Evolutionary conservation across 1,140 invertebrate species (phyloP), one percentile per base, ranked within the genome.

Genomic region (Cyclargus thomasi): DNA sequence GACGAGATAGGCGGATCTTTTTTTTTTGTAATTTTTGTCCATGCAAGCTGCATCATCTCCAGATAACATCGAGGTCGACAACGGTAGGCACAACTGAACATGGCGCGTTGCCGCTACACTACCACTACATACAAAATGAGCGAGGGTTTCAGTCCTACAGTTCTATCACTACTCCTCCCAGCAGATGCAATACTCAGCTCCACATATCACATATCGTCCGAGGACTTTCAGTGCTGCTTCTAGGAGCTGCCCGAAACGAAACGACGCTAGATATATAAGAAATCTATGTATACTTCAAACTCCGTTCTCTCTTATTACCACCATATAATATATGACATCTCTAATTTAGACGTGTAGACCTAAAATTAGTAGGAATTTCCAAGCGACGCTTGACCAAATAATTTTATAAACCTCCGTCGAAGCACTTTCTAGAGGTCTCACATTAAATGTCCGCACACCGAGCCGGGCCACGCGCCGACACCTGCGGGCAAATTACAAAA

Each of bases 41-140:
- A n/a, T 29, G 29, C 29, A 29, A n/a, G 29, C 29, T 29, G 29
- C 29, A 29, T 29, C 4, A 65, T 69, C 55, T 74, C 78, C 55
- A 63, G 68, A 67, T 77, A 77, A 73, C 71, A 67, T 77, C 74
- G 53, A 67, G 69, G 73, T 69, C 68, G 70, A 70, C 73, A 76
- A 75, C 81, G 77, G 79, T 80, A 88, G 85, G 85, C 85, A 88
- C 85, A 78, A 82, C 82, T 81, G 79, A 82, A 86, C 80, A 79
- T 72, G 78, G 77, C 75, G 65, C 68, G 76, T 74, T 80, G 82
- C 79, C 73, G 77, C 63, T 65, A 68, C 74, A 70, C 73, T 73
- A 73, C 68, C 68, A 71, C 74, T 71, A 75, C 67, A 70, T 70
- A 66, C 67, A 72, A 72, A 74, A 74, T 74, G 73, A 80, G 81